A percentile compares a stretch with the other conserved stretches of the same genome.
Evolutionary conservation across 1,140 invertebrate species (phyloP).

Genomic region (Microplitis demolitor): DNA sequence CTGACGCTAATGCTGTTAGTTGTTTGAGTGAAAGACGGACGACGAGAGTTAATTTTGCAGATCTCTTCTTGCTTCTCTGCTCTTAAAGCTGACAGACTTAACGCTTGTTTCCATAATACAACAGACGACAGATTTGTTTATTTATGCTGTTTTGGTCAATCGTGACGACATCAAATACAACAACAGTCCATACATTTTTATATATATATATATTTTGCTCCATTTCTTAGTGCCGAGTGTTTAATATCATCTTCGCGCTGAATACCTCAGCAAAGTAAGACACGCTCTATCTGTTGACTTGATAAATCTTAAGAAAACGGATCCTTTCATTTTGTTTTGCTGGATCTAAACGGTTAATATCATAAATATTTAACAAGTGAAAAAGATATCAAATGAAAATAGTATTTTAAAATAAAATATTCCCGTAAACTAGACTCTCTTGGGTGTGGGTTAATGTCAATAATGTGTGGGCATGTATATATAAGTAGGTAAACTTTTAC

Average conservation of each 20-base stretch:
- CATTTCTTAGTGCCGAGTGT: too few relatives aligned
- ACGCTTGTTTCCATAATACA: background rate
- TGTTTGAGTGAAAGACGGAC: background rate
- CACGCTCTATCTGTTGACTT: constrained; percentile 15
- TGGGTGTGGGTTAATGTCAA: too few relatives aligned
- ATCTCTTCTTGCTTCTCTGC: background rate
- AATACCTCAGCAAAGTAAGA: background rate
- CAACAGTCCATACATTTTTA: background rate
- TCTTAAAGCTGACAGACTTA: background rate
- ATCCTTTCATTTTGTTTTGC: too few relatives aligned
- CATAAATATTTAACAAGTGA: too few relatives aligned
- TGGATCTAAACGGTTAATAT: too few relatives aligned
- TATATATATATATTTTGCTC: background rate
- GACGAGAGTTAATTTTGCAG: background rate
- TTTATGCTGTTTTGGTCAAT: background rate
- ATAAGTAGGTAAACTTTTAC: too few relatives aligned
- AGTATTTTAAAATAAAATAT: too few relatives aligned
- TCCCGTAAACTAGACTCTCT: too few relatives aligned
- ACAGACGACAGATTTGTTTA: background rate
- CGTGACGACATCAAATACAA: background rate
- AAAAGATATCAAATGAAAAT: too few relatives aligned
- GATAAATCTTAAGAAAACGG: background rate
- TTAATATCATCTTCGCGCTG: background rate
- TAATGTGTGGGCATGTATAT: too few relatives aligned
- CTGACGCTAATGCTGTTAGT: background rate